Evolutionary conservation across 1,140 invertebrate genomes (phyloP).

Genomic region (Zaprionus inermis): DNA sequence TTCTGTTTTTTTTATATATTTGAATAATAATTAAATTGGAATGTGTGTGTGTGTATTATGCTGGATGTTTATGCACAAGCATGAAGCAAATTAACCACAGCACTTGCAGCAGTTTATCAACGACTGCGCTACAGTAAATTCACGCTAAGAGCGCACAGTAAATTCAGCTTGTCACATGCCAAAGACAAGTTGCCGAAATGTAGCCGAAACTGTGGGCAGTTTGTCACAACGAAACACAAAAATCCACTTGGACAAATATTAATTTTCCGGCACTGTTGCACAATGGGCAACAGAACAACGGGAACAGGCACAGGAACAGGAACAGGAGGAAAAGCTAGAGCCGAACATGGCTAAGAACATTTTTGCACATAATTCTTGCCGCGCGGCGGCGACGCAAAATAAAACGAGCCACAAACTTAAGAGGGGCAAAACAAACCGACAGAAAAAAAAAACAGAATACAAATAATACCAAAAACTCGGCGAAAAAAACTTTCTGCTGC

Average conservation of each 20-base stretch:
- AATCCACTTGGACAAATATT: slow-evolving; percentile 56
- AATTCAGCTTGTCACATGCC: too few species aligned
- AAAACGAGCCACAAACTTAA: slow-evolving; percentile 36
- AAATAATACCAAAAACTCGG: slow-evolving; percentile 8
- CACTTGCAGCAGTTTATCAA: not conserved
- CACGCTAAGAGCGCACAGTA: slow-evolving; percentile 5
- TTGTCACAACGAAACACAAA: slow-evolving; percentile 30
- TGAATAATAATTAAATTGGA: slow-evolving; percentile 1
- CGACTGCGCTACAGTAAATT: not conserved
- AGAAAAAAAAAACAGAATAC: slow-evolving; percentile 6
- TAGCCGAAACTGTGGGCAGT: slow-evolving; percentile 38
- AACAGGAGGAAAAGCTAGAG: slow-evolving; percentile 11
- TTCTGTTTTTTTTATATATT: not conserved
- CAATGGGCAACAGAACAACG: slow-evolving; percentile 10
- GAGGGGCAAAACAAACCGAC: not conserved
- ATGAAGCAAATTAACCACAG: slow-evolving; percentile 6
- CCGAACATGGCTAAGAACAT: slow-evolving; percentile 53
- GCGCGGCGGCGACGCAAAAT: not conserved
- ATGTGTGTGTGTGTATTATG: not conserved
- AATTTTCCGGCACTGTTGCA: slow-evolving; percentile 46
- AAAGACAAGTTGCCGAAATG: slow-evolving; percentile 29
- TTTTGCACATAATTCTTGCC: slow-evolving; percentile 53
- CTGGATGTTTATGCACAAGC: slow-evolving; percentile 6
- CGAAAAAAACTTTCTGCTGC: slow-evolving; percentile 33
- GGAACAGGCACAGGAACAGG: not conserved